Conservation (phyloP, 2,888 invertebrate genomes). For the Mayetiola destructor region DNA sequence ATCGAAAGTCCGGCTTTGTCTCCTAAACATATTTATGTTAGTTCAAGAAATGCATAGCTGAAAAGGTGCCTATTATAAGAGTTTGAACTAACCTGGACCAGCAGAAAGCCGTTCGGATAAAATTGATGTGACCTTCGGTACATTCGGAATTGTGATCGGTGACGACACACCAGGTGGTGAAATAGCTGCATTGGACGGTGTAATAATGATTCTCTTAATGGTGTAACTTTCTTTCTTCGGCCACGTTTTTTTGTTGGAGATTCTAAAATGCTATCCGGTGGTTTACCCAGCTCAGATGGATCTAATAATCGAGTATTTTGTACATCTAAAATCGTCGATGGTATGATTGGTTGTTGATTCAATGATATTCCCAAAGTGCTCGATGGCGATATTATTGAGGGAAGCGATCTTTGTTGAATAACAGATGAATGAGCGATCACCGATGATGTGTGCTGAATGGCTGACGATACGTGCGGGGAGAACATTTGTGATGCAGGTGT, state of each 20-base stretch:
- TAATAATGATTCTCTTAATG: slow-evolving; percentile 34
- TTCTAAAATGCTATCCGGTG: background rate
- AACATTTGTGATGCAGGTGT: background rate
- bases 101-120: slow-evolving; percentile 10
- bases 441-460: background rate
- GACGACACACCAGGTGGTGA: slow-evolving; percentile 1
- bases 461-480: background rate
- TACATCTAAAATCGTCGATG: slow-evolving; percentile 18
- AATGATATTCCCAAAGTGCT: background rate
- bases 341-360: slow-evolving; percentile 16
- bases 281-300: slow-evolving; percentile 13
- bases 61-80: background rate
- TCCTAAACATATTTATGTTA: background rate
- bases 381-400: background rate
- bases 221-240: slow-evolving; percentile 34
- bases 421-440: background rate
- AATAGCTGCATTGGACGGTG: background rate
- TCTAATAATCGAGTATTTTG: slow-evolving; percentile 15
- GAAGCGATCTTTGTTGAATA: background rate
- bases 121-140: background rate
- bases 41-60: background rate
- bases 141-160: background rate
- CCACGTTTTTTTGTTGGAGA: slow-evolving; percentile 28
- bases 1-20: slow-evolving; percentile 28
- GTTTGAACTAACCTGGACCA: background rate